Evolutionary conservation across 1,140 invertebrate species (phyloP).

Genomic region (Drosophila nigrodunni): DNA sequence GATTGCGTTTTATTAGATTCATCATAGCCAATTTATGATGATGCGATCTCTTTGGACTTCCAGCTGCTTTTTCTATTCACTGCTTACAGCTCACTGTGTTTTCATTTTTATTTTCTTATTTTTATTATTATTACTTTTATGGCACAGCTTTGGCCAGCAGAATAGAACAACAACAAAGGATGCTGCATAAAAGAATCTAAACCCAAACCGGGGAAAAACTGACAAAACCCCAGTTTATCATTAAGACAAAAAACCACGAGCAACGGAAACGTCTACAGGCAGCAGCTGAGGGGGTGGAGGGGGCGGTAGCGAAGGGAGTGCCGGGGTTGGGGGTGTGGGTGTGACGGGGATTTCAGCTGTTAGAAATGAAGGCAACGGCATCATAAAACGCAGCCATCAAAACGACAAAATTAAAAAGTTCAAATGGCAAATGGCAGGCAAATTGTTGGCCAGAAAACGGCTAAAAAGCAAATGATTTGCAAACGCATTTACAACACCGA

Average conservation of each 20-base stretch:
- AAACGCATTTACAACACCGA: slow-evolving; percentile 11
- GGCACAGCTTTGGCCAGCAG: slow-evolving; percentile 61
- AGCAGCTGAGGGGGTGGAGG: slow-evolving; percentile 34
- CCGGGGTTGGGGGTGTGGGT: not conserved
- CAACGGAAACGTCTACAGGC: slow-evolving; percentile 51
- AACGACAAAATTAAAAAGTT: slow-evolving; percentile 81
- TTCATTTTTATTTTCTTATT: slow-evolving; percentile 27
- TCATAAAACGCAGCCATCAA: slow-evolving; percentile 81
- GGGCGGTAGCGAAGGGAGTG: not conserved
- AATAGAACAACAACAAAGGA: slow-evolving; percentile 58
- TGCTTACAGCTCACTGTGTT: slow-evolving; percentile 4
- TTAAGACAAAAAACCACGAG: slow-evolving; percentile 64
- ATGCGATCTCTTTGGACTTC: slow-evolving; percentile 52
- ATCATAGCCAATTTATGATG: slow-evolving; percentile 75
- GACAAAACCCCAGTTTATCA: slow-evolving; percentile 72
- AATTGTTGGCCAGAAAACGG: slow-evolving; percentile 62
- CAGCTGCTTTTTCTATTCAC: slow-evolving; percentile 67
- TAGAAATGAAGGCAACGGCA: slow-evolving; percentile 71
- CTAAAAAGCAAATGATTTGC: slow-evolving; percentile 36
- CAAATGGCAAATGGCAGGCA: slow-evolving; percentile 76
- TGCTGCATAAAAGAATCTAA: slow-evolving; percentile 63
- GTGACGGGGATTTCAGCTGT: slow-evolving; percentile 22
- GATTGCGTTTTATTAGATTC: slow-evolving; percentile 66
- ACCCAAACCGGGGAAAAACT: slow-evolving; percentile 45
- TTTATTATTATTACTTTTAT: slow-evolving; percentile 59